phyloP scores from a whole-genome alignment of 2,888 invertebrate genomes.

The Drosophila acutilabella region DNA sequence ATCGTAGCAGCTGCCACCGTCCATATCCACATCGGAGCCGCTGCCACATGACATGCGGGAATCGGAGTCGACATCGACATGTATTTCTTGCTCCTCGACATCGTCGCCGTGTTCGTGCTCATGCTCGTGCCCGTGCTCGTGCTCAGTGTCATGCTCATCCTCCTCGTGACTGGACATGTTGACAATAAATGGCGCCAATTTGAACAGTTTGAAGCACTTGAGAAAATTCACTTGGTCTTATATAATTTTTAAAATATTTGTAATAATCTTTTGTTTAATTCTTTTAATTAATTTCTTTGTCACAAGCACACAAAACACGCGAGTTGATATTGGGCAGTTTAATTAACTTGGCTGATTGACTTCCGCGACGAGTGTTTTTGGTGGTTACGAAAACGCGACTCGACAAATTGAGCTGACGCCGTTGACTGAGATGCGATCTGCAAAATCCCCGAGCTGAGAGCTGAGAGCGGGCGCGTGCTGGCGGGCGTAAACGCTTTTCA shows the following conservation, averaged over 20 bases:
- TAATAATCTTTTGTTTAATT: constrained; percentile 5
- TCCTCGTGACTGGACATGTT: constrained; percentile 85
- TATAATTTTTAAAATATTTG: background rate
- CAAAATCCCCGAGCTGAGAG: constrained; percentile 48
- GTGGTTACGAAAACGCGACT: constrained; percentile 61
- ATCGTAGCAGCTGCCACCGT: constrained; percentile 85
- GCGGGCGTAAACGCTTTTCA: constrained; percentile 73
- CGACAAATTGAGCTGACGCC: constrained; percentile 81
- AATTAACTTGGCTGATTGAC: constrained; percentile 40
- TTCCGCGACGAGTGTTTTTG: constrained; percentile 43
- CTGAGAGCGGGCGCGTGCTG: constrained; percentile 71
- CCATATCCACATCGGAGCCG: constrained; percentile 85
- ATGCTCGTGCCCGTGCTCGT: constrained; percentile 71
- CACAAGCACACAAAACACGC: constrained; percentile 38
- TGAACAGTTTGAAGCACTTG: constrained; percentile 35
- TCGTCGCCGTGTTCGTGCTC: constrained; percentile 78
- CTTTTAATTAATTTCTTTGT: background rate
- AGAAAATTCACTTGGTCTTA: constrained; percentile 25
- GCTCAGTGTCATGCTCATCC: constrained; percentile 76
- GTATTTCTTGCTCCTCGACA: constrained; percentile 85
- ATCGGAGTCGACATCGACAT: constrained; percentile 85
- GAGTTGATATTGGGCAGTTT: constrained; percentile 27
- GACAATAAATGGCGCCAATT: constrained; percentile 78
- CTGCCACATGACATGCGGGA: constrained; percentile 85
- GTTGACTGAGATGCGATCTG: constrained; percentile 69